Conservation (phyloP, 2,797 vertebrate species). For the Xenopus petersii region DNA sequence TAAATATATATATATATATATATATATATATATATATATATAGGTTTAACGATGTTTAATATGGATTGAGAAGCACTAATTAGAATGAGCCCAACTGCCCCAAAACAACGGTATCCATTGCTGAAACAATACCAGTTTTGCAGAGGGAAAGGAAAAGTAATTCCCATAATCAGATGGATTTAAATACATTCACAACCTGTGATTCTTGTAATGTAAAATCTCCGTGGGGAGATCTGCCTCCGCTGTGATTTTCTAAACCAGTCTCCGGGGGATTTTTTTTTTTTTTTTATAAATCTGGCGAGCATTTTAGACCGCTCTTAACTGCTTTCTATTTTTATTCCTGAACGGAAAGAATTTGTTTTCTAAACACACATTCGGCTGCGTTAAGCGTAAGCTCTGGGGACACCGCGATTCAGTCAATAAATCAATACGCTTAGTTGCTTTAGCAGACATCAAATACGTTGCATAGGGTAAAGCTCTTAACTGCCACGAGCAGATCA, state of each 20-base stretch:
- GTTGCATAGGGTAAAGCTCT: slow-evolving; percentile 1
- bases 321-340: slow-evolving; percentile 57
- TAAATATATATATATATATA: too few species aligned
- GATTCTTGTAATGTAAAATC: slow-evolving; percentile 55
- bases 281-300: slow-evolving; percentile 9
- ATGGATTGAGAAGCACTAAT: background rate
- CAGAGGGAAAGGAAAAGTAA: slow-evolving; percentile 17
- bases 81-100: slow-evolving; percentile 5
- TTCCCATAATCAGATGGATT: slow-evolving; percentile 51
- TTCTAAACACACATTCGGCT: slow-evolving; percentile 67
- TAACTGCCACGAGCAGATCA: background rate
- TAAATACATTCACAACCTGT: slow-evolving; percentile 57
- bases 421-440: slow-evolving; percentile 44
- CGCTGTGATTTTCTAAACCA: slow-evolving; percentile 54
- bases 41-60: too few species aligned
- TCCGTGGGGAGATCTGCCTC: slow-evolving; percentile 63
- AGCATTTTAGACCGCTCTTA: slow-evolving; percentile 47
- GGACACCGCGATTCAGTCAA: slow-evolving; percentile 28
- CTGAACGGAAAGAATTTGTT: slow-evolving; percentile 66
- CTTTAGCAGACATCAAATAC: slow-evolving; percentile 36
- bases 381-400: slow-evolving; percentile 54
- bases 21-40: too few species aligned
- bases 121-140: slow-evolving; percentile 16
- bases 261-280: slow-evolving; percentile 62
- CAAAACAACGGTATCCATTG: slow-evolving; percentile 35